Conservation (phyloP, 2,113 vertebrate genomes). For the Rhinogobius similis region DNA sequence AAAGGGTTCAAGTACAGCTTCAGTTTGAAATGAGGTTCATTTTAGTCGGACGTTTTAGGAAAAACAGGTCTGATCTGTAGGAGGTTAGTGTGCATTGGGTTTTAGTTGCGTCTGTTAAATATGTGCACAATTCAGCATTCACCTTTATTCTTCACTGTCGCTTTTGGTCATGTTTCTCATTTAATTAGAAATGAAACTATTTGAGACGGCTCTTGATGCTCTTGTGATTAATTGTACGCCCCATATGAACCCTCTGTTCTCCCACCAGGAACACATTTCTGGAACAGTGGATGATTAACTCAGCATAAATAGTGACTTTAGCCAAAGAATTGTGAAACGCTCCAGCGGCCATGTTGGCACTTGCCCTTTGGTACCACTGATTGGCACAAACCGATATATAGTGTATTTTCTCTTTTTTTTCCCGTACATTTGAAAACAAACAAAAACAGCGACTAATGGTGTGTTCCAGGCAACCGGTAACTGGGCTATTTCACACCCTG, state of each 20-base stretch:
- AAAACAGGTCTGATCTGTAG: too few relatives aligned
- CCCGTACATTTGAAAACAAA: too few relatives aligned
- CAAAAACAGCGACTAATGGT: too few relatives aligned
- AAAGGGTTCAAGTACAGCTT: too few relatives aligned
- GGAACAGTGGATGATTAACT: conserved; percentile 72
- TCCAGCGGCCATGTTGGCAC: conserved; percentile 49
- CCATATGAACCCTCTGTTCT: conserved; percentile 27
- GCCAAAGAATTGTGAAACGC: conserved; percentile 62
- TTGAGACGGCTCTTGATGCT: not conserved
- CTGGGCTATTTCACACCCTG: too few relatives aligned
- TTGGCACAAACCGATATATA: conserved; percentile 31
- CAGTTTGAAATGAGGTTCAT: too few relatives aligned
- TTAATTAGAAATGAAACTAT: not conserved
- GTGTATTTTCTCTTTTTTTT: too few relatives aligned
- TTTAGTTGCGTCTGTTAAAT: not conserved
- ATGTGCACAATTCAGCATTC: not conserved
- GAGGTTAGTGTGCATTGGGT: too few relatives aligned
- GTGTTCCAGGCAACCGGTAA: too few relatives aligned
- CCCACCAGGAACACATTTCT: conserved; percentile 35
- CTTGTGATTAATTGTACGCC: not conserved
- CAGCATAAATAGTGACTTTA: conserved; percentile 77
- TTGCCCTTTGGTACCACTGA: conserved; percentile 55
- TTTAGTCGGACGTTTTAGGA: too few relatives aligned
- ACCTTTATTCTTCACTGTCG: not conserved
- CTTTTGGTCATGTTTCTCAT: not conserved